Base-by-base conservation (phyloP, 2,888 invertebrate species). In the Cerastis rubricosa region DNA sequence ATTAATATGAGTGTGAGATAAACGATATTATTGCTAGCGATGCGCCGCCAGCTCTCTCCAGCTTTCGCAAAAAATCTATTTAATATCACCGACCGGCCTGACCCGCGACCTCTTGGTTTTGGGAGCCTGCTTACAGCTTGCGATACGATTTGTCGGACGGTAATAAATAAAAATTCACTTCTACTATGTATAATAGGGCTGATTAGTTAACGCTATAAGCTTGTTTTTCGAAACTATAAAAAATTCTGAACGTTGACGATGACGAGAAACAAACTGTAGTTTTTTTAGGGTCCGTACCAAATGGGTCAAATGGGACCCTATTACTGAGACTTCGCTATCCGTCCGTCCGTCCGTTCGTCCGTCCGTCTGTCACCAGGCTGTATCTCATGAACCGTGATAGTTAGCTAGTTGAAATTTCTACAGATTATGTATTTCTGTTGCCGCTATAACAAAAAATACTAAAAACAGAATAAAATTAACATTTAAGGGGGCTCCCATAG, bases 11-110 rank as follows among this genome's bases (percentile, higher is more conserved):
- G 61, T 69, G 51, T 54, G 57, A 76, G 57, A 71, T 71, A 51
- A 70, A 74, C 66, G 49, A 59, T 45, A 49, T 81, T 78, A 86
- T 85, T 81, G 79, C 82, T 86, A 71, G 73, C 49, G 74, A 66
- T 29, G 67, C 71, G 70, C 40, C 68, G 73, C 68, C 57, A 68
- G 71, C 87, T 85, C 83, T 89, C 87, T 84, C 82, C 74, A 59
- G 72, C 84, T 88, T 88, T 89, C 88, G 88, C 87, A 79, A 86
- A 88, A 80, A 86, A 85, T 8, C 69, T 74, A 76, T 84, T 83
- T 85, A 84, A 88, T 82, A 76, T 78, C 35, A 59, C 57, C 67
- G 66, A 64, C n/a, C 25, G 74, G 59, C 70, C 63, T 78, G 84
- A 83, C 78, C 83, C 74, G 70, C 68, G 81, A 87, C 76, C 80